These are phyloP conservation scores for Ellobius talpinus DNA, from an alignment of 2,113 vertebrate genomes.

Conservation along the genomic window DNA sequence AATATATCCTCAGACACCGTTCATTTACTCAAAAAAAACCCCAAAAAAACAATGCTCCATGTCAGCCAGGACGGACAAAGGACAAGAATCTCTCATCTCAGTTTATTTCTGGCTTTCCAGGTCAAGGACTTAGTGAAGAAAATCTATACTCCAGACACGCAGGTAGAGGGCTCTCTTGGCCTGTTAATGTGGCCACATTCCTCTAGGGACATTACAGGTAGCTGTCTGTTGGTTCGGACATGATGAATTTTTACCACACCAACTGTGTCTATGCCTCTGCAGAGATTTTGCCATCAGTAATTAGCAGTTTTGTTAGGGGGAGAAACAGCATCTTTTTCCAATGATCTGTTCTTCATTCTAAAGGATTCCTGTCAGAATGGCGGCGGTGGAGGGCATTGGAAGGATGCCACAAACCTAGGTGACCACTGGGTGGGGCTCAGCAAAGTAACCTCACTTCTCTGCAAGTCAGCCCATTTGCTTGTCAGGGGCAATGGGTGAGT, in stretches of 20 bases:
- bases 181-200: constrained; percentile 56
- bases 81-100: constrained; percentile 29
- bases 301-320: background rate
- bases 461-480: constrained; percentile 11
- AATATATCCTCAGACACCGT: background rate
- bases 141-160: constrained; percentile 72
- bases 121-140: constrained; percentile 62
- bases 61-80: constrained; percentile 52
- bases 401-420: background rate
- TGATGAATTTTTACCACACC: constrained; percentile 39
- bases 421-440: background rate
- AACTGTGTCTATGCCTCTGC: constrained; percentile 16
- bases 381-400: background rate
- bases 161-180: constrained; percentile 81
- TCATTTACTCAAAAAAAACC: constrained; percentile 62
- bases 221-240: constrained; percentile 27
- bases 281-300: constrained; percentile 32
- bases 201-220: constrained; percentile 72
- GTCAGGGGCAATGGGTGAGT: background rate
- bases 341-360: background rate
- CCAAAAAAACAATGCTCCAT: constrained; percentile 51
- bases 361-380: background rate
- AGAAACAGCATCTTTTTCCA: background rate
- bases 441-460: background rate
- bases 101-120: constrained; percentile 71